These are phyloP conservation scores for Nudaria mundana DNA, from an alignment of 2,888 invertebrate genomes.

Conservation along the genomic window DNA sequence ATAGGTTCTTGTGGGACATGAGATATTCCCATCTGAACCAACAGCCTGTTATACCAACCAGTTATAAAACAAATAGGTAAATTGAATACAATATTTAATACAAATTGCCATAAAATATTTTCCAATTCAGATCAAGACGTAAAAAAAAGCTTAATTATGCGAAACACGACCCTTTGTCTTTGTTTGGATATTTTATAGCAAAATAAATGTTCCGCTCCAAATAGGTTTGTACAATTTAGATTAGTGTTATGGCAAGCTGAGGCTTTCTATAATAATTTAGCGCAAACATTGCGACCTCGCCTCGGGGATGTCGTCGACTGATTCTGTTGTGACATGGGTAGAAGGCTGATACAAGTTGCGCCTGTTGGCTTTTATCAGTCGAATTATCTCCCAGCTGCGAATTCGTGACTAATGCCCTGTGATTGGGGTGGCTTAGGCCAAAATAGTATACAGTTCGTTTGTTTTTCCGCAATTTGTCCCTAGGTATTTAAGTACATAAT, in stretches of 20 bases:
- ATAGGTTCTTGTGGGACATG: too few relatives aligned
- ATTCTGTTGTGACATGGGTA: constrained; percentile 47
- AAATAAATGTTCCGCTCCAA: constrained; percentile 8
- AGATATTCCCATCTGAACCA: too few relatives aligned
- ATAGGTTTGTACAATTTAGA: constrained; percentile 18
- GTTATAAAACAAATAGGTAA: too few relatives aligned
- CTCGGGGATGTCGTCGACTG: constrained; percentile 39
- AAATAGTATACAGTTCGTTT: background rate
- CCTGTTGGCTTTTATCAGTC: constrained; percentile 44
- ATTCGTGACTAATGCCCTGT: constrained; percentile 27
- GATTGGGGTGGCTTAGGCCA: constrained; percentile 7
- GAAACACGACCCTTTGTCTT: too few relatives aligned
- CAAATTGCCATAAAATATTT: too few relatives aligned
- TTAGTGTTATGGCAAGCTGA: constrained; percentile 24
- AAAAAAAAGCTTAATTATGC: too few relatives aligned
- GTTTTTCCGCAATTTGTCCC: background rate
- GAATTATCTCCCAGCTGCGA: constrained; percentile 42
- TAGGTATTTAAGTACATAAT: too few relatives aligned
- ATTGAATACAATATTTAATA: too few relatives aligned
- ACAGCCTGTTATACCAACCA: too few relatives aligned
- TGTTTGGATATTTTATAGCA: constrained; percentile 13
- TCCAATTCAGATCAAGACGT: too few relatives aligned
- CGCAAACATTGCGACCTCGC: constrained; percentile 44
- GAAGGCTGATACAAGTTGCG: constrained; percentile 45
- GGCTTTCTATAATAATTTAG: constrained; percentile 45